Conservation (phyloP, 2,797 vertebrate species). For the Enteromius mattozi region DNA sequence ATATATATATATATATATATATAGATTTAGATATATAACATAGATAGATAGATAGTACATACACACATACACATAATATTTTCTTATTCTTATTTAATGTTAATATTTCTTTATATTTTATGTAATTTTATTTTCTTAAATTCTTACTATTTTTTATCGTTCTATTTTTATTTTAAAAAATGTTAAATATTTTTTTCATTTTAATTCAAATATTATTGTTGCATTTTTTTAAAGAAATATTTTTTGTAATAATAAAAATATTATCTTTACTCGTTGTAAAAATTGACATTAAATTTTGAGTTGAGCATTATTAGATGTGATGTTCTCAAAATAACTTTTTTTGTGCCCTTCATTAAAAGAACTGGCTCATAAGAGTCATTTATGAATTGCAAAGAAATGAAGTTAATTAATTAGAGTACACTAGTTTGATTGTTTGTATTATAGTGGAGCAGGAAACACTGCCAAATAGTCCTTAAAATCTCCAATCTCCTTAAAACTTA, state of each 20-base stretch:
- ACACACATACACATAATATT: background rate
- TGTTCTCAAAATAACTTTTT: background rate
- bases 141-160: background rate
- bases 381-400: background rate
- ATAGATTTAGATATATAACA: no score
- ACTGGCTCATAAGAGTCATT: background rate
- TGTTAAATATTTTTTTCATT: background rate
- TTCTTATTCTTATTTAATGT: no score
- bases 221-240: background rate
- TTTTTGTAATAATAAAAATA: background rate
- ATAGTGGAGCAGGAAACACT: background rate
- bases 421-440: background rate
- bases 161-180: background rate
- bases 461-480: background rate
- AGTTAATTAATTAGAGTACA: background rate
- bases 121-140: background rate
- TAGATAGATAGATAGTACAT: no score
- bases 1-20: no score
- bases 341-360: background rate
- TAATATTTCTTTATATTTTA: background rate
- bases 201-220: background rate
- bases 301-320: background rate
- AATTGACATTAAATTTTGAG: background rate
- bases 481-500: background rate
- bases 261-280: background rate